phyloP scores from a whole-genome alignment of 1,140 invertebrate species.

The Megalopta genalis region DNA sequence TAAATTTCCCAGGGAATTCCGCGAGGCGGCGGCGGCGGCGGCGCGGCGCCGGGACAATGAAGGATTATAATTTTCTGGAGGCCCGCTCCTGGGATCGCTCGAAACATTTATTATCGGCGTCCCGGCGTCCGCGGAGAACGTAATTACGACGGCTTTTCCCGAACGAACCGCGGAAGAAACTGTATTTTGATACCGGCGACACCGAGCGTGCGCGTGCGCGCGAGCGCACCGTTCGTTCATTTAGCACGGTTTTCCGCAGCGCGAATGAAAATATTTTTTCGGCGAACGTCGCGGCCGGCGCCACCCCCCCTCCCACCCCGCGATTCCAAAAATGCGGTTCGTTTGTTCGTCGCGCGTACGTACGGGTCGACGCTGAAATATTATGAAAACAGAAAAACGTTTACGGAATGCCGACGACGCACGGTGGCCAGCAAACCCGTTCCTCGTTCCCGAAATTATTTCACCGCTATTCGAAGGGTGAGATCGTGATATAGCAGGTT shows the following conservation, averaged over 20 bases:
- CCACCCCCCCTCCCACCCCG: too few species aligned
- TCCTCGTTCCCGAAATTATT: too few species aligned
- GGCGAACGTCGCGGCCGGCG: too few species aligned
- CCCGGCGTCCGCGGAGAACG: too few species aligned
- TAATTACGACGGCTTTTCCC: background rate
- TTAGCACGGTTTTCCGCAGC: background rate
- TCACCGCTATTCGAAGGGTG: too few species aligned
- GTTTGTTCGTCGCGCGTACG: background rate
- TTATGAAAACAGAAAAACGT: background rate
- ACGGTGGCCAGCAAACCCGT: too few species aligned
- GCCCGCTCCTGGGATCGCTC: background rate
- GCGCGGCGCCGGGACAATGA: background rate
- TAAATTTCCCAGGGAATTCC: background rate
- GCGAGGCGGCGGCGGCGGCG: background rate
- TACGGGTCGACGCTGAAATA: background rate
- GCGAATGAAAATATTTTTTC: background rate
- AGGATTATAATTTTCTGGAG: conserved; percentile 14
- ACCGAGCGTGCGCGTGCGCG: too few species aligned
- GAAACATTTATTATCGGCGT: conserved; percentile 7
- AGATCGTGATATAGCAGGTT: too few species aligned
- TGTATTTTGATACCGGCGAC: background rate
- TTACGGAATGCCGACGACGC: background rate
- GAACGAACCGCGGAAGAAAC: background rate
- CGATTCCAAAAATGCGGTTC: background rate
- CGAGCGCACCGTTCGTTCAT: background rate